Evolutionary conservation across 2,888 invertebrate genomes (phyloP).

Genomic region (Dorcus hopei): DNA sequence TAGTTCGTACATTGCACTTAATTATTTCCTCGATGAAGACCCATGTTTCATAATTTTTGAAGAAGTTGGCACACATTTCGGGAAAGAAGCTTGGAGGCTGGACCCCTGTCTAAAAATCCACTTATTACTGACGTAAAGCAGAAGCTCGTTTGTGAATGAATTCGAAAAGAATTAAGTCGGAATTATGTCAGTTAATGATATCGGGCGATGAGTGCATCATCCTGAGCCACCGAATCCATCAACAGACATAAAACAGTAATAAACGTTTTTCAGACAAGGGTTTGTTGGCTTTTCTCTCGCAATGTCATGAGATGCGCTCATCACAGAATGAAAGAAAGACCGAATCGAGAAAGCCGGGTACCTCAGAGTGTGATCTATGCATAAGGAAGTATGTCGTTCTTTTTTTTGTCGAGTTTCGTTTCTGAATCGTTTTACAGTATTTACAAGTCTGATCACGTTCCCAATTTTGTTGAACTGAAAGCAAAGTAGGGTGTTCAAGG

Average conservation of each 20-base stretch:
- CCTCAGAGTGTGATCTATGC: neutral
- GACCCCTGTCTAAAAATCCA: conserved; percentile 39
- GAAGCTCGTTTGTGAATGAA: conserved; percentile 2
- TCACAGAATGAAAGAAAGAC: neutral
- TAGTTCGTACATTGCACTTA: conserved; percentile 16
- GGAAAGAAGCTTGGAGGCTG: conserved; percentile 42
- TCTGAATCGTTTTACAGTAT: conserved; percentile 2
- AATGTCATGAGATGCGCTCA: conserved; percentile 7
- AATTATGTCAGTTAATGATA: conserved; percentile 38
- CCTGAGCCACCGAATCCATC: conserved; percentile 47
- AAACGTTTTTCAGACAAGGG: conserved; percentile 34
- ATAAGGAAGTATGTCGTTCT: no score
- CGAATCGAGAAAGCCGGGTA: neutral
- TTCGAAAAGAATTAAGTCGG: neutral
- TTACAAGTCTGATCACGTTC: conserved; percentile 30
- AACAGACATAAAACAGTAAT: conserved; percentile 30
- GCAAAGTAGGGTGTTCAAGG: conserved; percentile 14
- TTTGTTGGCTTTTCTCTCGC: conserved; percentile 34
- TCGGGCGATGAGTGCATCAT: conserved; percentile 44
- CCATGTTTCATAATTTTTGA: neutral
- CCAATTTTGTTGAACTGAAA: conserved; percentile 29
- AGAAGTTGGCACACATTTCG: conserved; percentile 20
- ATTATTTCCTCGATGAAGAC: neutral
- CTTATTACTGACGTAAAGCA: conserved; percentile 6
- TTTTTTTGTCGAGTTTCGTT: neutral